These are phyloP conservation scores for Bradypodion ventrale DNA, from an alignment of 2,797 vertebrate species.

Conservation along the genomic window DNA sequence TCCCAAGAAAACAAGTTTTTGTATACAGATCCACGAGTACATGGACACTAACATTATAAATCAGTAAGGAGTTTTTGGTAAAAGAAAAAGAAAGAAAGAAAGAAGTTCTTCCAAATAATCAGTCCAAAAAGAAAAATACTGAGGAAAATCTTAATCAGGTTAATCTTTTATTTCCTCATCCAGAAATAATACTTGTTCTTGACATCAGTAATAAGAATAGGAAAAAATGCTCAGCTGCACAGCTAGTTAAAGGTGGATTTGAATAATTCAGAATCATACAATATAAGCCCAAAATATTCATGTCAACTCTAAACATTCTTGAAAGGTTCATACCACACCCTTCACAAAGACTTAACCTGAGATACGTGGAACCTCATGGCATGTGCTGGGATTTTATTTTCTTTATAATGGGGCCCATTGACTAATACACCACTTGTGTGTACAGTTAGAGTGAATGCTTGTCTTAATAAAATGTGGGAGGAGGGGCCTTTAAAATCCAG, in stretches of 20 bases:
- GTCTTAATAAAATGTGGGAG: not conserved
- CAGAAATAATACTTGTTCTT: not conserved
- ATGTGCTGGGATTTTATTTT: not conserved
- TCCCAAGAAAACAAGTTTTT: too few species aligned
- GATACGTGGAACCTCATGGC: not conserved
- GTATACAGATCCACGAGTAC: too few species aligned
- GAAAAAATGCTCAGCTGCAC: not conserved
- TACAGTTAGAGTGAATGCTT: not conserved
- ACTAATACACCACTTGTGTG: not conserved
- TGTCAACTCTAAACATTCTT: not conserved
- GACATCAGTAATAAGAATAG: not conserved
- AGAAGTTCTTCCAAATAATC: not conserved
- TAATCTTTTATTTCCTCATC: not conserved
- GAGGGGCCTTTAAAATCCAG: not conserved
- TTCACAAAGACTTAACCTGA: not conserved
- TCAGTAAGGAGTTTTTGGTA: not conserved
- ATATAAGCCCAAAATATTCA: too few species aligned
- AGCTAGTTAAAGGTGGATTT: not conserved
- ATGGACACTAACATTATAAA: not conserved
- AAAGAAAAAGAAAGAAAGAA: too few species aligned
- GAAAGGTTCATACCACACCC: not conserved
- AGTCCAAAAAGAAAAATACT: not conserved
- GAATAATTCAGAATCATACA: too few species aligned
- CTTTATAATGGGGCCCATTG: not conserved
- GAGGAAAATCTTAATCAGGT: not conserved